Evolutionary conservation across 2,888 invertebrate genomes (phyloP), one percentile per base, ranked within the genome.

Genomic region (Pseudococcus viburni): DNA sequence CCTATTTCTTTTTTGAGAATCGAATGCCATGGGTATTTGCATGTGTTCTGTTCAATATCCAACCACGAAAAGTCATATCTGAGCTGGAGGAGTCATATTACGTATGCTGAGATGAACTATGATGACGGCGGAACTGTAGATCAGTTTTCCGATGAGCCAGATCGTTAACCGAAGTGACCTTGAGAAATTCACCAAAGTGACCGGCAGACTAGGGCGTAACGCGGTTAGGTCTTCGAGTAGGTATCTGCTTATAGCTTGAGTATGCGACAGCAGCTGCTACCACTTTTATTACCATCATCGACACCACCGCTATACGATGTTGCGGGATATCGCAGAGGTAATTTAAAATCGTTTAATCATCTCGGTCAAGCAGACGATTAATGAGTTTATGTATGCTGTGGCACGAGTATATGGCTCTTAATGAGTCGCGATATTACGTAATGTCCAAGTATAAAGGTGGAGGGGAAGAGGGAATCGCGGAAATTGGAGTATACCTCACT

Each of bases 341-440:
- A 73, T 73, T 73, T 73, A 73, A 73, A 73, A 73, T 73, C 68
- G 68, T 73, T 73, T 73, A 73, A 73, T 73, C 68, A 73, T 73
- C 68, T 26, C 68, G 68, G 26, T 73, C 68, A 73, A 73, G 68
- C 68, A 26, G 68, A 73, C 68, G 68, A 73, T 73, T 73, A 73
- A 73, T 73, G 68, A 73, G 26, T 19, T 15, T 22, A 73, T 73
- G 7, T 64, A 64, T 22, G 19, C 15, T 64, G 19, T 22, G 22
- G 22, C 12, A 33, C 26, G 26, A 33, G 68, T 73, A 4, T 73
- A 26, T 33, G 4, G 59, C 19, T 19, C 19, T 8, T 59, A 59
- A 59, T 59, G 59, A 59, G 19, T 59, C 19, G 59, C 59, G 19
- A 59, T 59, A 19, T 19, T 19, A 17, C 51, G 51, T 51, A 51